A percentile compares a stretch with the other conserved stretches of the same genome.
These are phyloP conservation scores for Columbina picui DNA, from an alignment of 2,113 vertebrate genomes.

Conservation along the genomic window DNA sequence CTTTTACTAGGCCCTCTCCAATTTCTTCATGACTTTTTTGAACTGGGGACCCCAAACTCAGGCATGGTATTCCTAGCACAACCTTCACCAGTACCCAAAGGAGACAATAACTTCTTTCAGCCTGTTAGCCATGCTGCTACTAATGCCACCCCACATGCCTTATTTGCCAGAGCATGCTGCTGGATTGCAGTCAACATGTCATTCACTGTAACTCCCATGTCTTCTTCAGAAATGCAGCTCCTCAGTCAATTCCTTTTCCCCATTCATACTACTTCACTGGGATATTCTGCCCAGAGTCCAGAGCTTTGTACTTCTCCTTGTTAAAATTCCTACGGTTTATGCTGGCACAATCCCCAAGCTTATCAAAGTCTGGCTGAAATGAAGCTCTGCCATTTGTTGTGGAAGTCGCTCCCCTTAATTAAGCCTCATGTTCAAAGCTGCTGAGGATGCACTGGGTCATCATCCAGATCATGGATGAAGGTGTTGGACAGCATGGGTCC, in stretches of 20 bases:
- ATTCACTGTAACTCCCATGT: not conserved
- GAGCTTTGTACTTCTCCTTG: not conserved
- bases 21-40: not conserved
- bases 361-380: not conserved
- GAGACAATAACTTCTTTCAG: not conserved
- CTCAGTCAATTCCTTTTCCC: not conserved
- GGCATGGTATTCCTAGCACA: not conserved
- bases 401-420: not conserved
- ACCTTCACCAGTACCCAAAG: not conserved
- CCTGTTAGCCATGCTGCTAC: not conserved
- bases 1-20: not conserved
- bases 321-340: not conserved
- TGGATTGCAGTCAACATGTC: not conserved
- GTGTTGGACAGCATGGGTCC: not conserved
- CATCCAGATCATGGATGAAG: not conserved
- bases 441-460: not conserved
- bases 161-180: not conserved
- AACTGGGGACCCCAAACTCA: not conserved
- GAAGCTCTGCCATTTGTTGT: not conserved
- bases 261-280: not conserved
- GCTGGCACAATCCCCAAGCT: not conserved
- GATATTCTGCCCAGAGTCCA: accelerated
- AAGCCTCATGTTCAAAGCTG: not conserved
- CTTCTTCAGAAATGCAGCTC: not conserved
- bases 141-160: not conserved